phyloP scores from a whole-genome alignment of 2,113 vertebrate genomes.

The Archocentrus centrarchus region DNA sequence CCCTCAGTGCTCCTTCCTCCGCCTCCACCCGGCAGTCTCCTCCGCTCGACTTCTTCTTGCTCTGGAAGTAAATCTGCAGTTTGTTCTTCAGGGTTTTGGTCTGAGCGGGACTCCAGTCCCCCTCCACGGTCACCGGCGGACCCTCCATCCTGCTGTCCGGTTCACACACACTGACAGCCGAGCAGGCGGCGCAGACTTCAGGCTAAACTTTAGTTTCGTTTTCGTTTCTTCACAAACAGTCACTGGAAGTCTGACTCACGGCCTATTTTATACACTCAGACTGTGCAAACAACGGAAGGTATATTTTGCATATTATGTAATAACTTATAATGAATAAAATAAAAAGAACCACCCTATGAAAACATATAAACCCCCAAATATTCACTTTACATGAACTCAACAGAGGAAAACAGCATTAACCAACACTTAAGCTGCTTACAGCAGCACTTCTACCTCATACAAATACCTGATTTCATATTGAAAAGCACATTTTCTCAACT shows the following conservation, averaged over 20 bases:
- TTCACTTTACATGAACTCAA: no score
- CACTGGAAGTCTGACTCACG: not conserved
- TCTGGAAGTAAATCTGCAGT: conserved; percentile 86
- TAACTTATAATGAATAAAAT: no score
- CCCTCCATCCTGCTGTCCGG: conserved; percentile 48
- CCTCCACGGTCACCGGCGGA: conserved; percentile 56
- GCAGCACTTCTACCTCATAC: no score
- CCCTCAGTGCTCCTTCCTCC: conserved; percentile 38
- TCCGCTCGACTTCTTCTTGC: conserved; percentile 81
- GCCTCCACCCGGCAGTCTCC: conserved; percentile 83
- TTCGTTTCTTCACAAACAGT: conserved; percentile 50
- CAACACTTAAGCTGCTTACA: no score
- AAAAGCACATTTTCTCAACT: no score
- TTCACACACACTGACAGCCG: rapidly evolving
- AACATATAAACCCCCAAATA: no score
- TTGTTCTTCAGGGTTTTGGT: conserved; percentile 68
- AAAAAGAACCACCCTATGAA: no score
- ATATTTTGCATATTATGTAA: no score
- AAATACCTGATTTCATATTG: no score
- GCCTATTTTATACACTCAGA: rapidly evolving
- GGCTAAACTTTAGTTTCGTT: conserved; percentile 31
- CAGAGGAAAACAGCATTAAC: no score
- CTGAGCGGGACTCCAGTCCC: conserved; percentile 39
- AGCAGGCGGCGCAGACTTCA: not conserved
- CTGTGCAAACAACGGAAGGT: not conserved